Evolutionary conservation across 2,888 invertebrate species (phyloP), one percentile per base, ranked within the genome.

Genomic region (Cremastinae sp.): DNA sequence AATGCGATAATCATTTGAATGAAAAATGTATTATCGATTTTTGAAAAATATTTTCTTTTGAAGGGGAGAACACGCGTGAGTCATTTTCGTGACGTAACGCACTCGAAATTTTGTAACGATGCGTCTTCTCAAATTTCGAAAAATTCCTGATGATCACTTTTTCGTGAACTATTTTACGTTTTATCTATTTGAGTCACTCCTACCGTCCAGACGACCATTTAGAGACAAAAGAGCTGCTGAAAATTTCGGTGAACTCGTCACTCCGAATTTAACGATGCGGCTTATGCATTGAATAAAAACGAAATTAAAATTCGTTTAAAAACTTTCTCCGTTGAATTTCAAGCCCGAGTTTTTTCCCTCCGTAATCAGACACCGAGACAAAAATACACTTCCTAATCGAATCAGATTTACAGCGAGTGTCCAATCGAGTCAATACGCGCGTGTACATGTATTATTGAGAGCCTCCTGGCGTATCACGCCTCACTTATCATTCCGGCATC

Each of bases 321-420:
- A 2, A 10, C n/a, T 51, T 22, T 51, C 10, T 51, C n/a, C 3
- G 18, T 49, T 16, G 9, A 28, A 12, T 37, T 9, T 20, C 8
- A 20, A 14, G 51, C 58, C 35, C 20, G 59, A 49, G 3, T 55
- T 65, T 66, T 49, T 28, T 28, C 39, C 41, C 43, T 65, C 56
- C 69, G 65, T 70, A 53, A 49, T 74, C 74, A 28, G 49, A 22
- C 64, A 61, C 39, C 22, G 74, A 59, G 74, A 78, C 76, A 68
- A 80, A 80, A 80, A 85, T 83, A 85, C 79, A 83, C 83, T 87
- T 88, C 84, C 82, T 88, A 88, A 88, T 88, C 85, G 83, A 86
- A 87, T 88, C 85, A 87, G 83, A 85, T 84, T 80, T 82, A 82
- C 59, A 58, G 14, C 58, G 64, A 49, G 39, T 47, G 65, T 53